phyloP scores from a whole-genome alignment of 2,888 invertebrate genomes.

The Mycogona germanica region DNA sequence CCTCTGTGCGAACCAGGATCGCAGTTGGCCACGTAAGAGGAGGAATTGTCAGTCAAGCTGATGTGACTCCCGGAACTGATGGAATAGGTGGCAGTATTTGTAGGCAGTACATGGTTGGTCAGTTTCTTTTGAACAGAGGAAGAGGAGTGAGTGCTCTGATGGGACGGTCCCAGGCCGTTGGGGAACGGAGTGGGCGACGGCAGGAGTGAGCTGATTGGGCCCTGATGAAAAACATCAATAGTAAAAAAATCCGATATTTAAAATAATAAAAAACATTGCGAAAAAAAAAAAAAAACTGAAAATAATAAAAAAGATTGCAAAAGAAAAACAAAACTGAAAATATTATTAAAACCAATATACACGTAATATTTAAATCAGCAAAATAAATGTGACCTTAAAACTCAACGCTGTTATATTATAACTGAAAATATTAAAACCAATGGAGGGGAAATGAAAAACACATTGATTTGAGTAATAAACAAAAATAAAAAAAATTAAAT shows the following conservation, averaged over 20 bases:
- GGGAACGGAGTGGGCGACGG: slow-evolving; percentile 16
- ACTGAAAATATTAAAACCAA: too few species aligned
- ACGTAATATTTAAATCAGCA: too few species aligned
- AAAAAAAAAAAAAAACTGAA: neutral
- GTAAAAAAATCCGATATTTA: neutral
- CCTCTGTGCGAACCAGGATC: slow-evolving; percentile 10
- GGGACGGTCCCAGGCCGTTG: slow-evolving; percentile 21
- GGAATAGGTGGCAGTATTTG: slow-evolving; percentile 11
- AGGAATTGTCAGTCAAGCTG: too few species aligned
- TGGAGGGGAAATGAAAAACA: too few species aligned
- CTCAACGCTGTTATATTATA: too few species aligned
- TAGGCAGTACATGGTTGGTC: slow-evolving; percentile 17
- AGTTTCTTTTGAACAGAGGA: slow-evolving; percentile 17
- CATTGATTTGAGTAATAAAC: too few species aligned
- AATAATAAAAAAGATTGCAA: neutral
- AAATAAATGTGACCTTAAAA: too few species aligned
- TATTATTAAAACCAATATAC: too few species aligned
- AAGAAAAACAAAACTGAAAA: too few species aligned
- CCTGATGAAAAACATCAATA: slow-evolving; percentile 7
- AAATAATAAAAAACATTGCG: neutral
- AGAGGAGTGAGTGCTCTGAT: slow-evolving; percentile 22
- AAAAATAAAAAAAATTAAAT: too few species aligned
- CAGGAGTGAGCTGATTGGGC: slow-evolving; percentile 16
- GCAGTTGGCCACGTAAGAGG: too few species aligned
- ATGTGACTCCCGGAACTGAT: slow-evolving; percentile 13